Base-by-base conservation (phyloP, 1,140 invertebrate species). In the Ditylenchus dipsaci region DNA sequence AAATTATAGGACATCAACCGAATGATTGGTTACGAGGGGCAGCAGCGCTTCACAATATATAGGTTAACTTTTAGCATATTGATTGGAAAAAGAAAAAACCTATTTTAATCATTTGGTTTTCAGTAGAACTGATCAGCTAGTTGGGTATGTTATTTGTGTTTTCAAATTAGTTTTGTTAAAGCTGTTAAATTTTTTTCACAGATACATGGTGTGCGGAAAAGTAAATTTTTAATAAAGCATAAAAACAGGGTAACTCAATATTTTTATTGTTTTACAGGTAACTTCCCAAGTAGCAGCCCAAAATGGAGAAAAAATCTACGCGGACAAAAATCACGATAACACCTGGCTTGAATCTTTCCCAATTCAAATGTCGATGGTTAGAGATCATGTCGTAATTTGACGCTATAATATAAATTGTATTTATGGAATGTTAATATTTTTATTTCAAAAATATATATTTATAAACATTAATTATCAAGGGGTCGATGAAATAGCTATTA, bases 261-360 rank as follows among this genome's bases (percentile, higher is more conserved):
- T n/a, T n/a, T n/a, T n/a, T n/a, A n/a, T n/a, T n/a, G n/a, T 11
- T 38, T 38, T 42, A 63, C 66, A 80, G 81, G 59, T 82, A 3
- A 81, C 79, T 1, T 72, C 71, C 1, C 78, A 70, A 66, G 58
- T 81, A 13, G 69, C 79, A 9, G 77, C 75, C 11, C 79, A 81
- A 65, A 62, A 69, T 30, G 80, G 74, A 11, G 73, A 81, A 60
- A 77, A 77, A 21, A 68, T 76, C 17, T 81, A 75, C 65, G 58
- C 57, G 0, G 69, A 82, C 30, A 69, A 76, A 17, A 77, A 79
- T 64, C 79, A 81, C 49, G 81, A 81, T 67, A 61, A 82, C 9
- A 71, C 74, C 23, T 83, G 81, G 56, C 68, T 71, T 23, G 60
- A 83, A 43, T 71, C 81, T n/a, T 76, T 78, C 63, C 67, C 70